Base-by-base conservation (phyloP, 2,113 vertebrate species). In the Gnathochromis pfefferi region DNA sequence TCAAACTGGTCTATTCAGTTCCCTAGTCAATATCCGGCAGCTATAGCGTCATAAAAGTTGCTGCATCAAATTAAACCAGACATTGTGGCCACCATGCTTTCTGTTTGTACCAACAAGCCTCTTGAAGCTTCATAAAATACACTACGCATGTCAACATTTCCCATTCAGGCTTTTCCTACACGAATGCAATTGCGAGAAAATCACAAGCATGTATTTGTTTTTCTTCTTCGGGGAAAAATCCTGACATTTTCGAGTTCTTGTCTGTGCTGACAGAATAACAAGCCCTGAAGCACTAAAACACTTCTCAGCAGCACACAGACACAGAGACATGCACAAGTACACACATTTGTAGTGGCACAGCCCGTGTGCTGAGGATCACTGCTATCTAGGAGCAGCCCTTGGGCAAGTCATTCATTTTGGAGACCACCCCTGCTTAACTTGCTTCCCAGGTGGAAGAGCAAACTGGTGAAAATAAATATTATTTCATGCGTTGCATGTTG, bases 321-420 rank as follows among this genome's bases (percentile, higher is more conserved):
- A 87, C 60, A 12, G 58, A 4, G 26, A 38, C 33, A 33, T 65
- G 33, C 87, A 75, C 78, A 82, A 14, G 17, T 9, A 75, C 42
- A 82, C 83, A 70, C 21, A 19, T 58, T 63, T 47, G 17, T 82
- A 23, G 57, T 21, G 35, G 26, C 28, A 26, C 26, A 53, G 54
- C 63, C 81, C 4, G 35, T 10, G 82, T 81, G 82, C 54, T 33
- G 28, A 5, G 80, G 92, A 91, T 91, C 90, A 90, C 83, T 51
- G 14, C 82, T 87, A 58, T 92, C 88, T 84, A 23, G n/a, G 84
- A 90, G 91, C 55, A 81, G 57, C 90, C 92, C 92, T 84, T 68
- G 78, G 92, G 94, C 92, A 4, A 87, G 75, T 86, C 85, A 81
- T 94, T 87, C 87, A 83, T 94, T 91, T 90, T 89, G 73, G 80